Conservation (phyloP, 2,888 invertebrate genomes). For the Gastracanthus pulcherrimus region DNA sequence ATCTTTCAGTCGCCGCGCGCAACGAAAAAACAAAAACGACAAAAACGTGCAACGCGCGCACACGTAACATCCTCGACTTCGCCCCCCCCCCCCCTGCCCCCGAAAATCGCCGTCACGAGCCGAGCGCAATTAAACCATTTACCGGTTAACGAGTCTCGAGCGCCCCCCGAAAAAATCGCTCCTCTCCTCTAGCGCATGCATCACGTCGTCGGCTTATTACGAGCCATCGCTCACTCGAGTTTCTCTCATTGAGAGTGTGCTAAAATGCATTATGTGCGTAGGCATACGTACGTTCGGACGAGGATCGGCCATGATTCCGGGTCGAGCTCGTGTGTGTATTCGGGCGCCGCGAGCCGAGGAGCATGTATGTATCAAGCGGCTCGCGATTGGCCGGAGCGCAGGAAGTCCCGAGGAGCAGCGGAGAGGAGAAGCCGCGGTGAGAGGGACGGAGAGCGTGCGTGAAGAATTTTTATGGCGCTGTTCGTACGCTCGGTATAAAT, state of each 20-base stretch:
- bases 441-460: too few relatives aligned
- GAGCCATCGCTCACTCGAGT: too few relatives aligned
- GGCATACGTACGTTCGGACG: neutral
- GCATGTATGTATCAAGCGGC: too few relatives aligned
- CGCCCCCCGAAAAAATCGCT: neutral
- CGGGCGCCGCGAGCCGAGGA: slow-evolving; percentile 12
- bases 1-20: neutral
- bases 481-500: too few relatives aligned
- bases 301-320: slow-evolving; percentile 39
- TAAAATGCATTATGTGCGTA: neutral
- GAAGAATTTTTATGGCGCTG: too few relatives aligned
- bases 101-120: neutral
- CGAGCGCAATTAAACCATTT: slow-evolving; percentile 35
- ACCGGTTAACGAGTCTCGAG: neutral
- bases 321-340: neutral
- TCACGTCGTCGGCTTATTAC: neutral
- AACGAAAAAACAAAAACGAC: neutral
- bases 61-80: slow-evolving; percentile 13
- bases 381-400: too few relatives aligned
- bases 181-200: neutral
- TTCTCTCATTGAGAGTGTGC: neutral
- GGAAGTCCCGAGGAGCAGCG: too few relatives aligned
- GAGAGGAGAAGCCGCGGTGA: too few relatives aligned
- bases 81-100: too few relatives aligned
- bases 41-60: neutral